A percentile compares a stretch with the other conserved stretches of the same genome.
phyloP scores from a whole-genome alignment of 2,888 invertebrate species.

The Drosophila gaucha region DNA sequence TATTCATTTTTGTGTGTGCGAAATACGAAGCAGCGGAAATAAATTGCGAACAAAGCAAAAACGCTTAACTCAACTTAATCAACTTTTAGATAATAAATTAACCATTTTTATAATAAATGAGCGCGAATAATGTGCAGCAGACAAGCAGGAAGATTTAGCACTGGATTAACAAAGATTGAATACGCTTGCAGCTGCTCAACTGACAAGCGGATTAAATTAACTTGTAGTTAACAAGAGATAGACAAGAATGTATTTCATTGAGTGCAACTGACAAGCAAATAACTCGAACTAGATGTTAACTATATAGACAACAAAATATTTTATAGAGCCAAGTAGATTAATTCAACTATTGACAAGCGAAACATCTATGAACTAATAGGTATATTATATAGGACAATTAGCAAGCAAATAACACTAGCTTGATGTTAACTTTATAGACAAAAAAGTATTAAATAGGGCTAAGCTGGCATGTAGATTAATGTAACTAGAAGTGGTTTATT shows the following conservation, averaged over 20 bases:
- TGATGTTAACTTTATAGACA: too few relatives aligned
- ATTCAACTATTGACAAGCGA: too few relatives aligned
- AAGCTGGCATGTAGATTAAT: too few relatives aligned
- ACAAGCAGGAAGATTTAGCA: not conserved
- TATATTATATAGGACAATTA: too few relatives aligned
- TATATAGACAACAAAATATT: not conserved
- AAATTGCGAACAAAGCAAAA: constrained; percentile 38
- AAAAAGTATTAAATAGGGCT: too few relatives aligned
- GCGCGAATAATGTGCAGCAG: constrained; percentile 2
- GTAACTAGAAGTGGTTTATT: too few relatives aligned
- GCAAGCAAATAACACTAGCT: too few relatives aligned
- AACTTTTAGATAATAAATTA: constrained; percentile 39
- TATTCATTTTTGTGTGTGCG: constrained; percentile 58
- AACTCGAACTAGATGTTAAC: not conserved
- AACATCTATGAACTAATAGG: too few relatives aligned
- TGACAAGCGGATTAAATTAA: not conserved
- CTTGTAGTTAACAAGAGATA: not conserved
- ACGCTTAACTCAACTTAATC: constrained; percentile 26
- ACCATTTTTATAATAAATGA: constrained; percentile 34
- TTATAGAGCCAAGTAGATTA: too few relatives aligned
- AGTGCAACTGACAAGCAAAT: not conserved
- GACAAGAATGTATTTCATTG: not conserved
- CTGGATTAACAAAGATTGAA: not conserved
- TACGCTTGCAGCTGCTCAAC: not conserved
- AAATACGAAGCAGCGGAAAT: constrained; percentile 45